Percentiles rank a stretch among this genome's conserved stretches.
Conservation (phyloP, 2,888 invertebrate genomes). For the Fragum whitleyi region DNA sequence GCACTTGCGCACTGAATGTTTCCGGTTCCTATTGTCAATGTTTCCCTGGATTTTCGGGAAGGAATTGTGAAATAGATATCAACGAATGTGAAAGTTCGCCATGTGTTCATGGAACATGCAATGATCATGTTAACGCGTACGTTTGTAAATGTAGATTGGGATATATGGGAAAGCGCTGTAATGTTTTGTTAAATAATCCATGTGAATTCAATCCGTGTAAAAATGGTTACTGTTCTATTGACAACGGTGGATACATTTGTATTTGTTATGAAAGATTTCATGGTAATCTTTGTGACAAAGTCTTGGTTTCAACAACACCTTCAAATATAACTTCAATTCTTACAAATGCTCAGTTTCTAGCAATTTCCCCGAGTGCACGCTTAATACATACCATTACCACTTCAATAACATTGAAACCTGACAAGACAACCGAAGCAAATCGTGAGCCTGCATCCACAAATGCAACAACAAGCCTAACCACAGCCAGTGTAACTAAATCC, state of each 20-base stretch:
- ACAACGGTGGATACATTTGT: slow-evolving; percentile 27
- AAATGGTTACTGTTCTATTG: slow-evolving; percentile 42
- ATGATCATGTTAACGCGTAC: slow-evolving; percentile 49
- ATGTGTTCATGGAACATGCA: slow-evolving; percentile 46
- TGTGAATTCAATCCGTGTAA: slow-evolving; percentile 35
- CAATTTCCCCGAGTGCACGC: background rate
- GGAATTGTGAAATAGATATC: slow-evolving; percentile 35
- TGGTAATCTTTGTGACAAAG: slow-evolving; percentile 36
- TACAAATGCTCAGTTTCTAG: background rate
- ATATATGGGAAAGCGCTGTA: slow-evolving; percentile 39
- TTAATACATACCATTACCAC: background rate
- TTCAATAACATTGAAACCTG: background rate
- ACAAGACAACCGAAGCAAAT: background rate
- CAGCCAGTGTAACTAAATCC: background rate
- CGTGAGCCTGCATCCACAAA: no score
- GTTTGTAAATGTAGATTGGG: slow-evolving; percentile 34
- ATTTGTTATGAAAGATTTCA: slow-evolving; percentile 39
- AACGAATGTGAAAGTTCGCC: slow-evolving; percentile 47
- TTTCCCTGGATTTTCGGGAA: slow-evolving; percentile 57
- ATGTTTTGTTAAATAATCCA: slow-evolving; percentile 32
- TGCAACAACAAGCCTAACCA: no score
- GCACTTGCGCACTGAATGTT: slow-evolving; percentile 51
- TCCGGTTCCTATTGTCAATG: slow-evolving; percentile 59
- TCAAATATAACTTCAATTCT: background rate
- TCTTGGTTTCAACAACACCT: background rate